Evolutionary conservation across 2,113 vertebrate species (phyloP), one percentile per base, ranked within the genome.

Genomic region (Rafetus swinhoei): DNA sequence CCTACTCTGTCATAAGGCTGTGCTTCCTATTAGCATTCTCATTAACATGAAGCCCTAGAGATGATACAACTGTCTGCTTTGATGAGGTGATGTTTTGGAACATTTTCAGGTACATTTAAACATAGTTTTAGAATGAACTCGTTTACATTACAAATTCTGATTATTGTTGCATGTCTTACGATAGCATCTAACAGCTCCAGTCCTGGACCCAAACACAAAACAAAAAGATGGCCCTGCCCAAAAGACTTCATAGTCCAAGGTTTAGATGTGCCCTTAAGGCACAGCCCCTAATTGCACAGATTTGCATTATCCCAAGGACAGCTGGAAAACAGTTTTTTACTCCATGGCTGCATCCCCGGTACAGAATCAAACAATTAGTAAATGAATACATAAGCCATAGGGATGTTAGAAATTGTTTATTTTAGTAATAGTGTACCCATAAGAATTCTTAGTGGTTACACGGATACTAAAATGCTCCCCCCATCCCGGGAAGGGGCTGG

Each of bases 1-100:
- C n/a, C 54, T 19, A n/a, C 22, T 25, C 56, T 59, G 5, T 54
- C 22, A 3, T 3, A 7, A 4, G 0, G 18, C 18, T 21, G 72
- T 86, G 86, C 56, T 13, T 50, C 14, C 27, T 86, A 24, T 55
- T n/a, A 50, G 29, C 62, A 3, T 32, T 12, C 3, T 56, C 35
- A 3, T 56, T 56, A 74, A 65, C 39, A 0, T 0, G 19, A 2
- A n/a, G 56, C 12, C 52, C 21, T 21, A 72, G n/a, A 72, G 32
- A 72, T 72, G 57, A n/a, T 25, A 24, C 56, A 54, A 24, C 60
- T 18, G 19, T 27, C 76, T 19, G n/a, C 81, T 87, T 57, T 22
- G 80, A 57, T n/a, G 21, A 76, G 3, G 29, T 8, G 5, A 35
- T 14, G 24, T 1, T 57, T 53, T 77, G 45, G 53, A 79, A 2